Conservation (phyloP, 1,140 invertebrate species). For the Bilobella aurantiaca region DNA sequence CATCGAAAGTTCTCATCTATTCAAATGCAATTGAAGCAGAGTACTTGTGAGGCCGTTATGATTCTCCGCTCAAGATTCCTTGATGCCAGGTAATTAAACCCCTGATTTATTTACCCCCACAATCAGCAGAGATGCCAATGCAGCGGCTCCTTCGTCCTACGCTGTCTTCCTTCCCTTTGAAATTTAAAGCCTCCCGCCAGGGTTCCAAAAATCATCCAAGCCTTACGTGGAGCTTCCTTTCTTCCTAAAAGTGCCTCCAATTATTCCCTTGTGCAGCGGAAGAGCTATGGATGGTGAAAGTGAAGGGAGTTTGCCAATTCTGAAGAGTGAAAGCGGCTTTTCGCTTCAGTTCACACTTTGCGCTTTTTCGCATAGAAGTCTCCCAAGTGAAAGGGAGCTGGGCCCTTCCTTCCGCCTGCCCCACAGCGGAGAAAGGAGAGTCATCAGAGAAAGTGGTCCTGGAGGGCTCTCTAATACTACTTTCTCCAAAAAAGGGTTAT, state of each 20-base stretch:
- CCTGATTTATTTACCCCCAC: not conserved
- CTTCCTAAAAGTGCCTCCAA: not conserved
- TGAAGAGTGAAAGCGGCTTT: not conserved
- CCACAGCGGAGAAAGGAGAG: too few relatives aligned
- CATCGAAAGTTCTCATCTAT: slow-evolving; percentile 99
- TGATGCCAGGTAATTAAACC: slow-evolving; percentile 63
- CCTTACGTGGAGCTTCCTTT: too few relatives aligned
- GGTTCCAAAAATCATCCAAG: too few relatives aligned
- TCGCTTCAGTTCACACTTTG: not conserved
- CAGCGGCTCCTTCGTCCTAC: too few relatives aligned
- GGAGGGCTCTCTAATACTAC: not conserved
- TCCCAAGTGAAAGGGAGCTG: not conserved
- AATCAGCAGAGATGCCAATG: not conserved
- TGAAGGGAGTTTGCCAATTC: not conserved
- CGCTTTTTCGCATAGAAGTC: not conserved
- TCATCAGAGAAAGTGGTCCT: not conserved
- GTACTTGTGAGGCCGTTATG: slow-evolving; percentile 99
- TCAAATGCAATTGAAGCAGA: slow-evolving; percentile 99
- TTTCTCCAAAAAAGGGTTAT: not conserved
- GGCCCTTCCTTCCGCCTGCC: too few relatives aligned
- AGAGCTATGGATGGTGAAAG: not conserved
- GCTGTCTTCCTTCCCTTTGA: not conserved
- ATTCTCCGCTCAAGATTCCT: slow-evolving; percentile 88
- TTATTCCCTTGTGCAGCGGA: not conserved
- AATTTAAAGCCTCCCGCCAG: too few relatives aligned